Evolutionary conservation across 2,888 invertebrate genomes (phyloP).

Genomic region (Drosophila merina): DNA sequence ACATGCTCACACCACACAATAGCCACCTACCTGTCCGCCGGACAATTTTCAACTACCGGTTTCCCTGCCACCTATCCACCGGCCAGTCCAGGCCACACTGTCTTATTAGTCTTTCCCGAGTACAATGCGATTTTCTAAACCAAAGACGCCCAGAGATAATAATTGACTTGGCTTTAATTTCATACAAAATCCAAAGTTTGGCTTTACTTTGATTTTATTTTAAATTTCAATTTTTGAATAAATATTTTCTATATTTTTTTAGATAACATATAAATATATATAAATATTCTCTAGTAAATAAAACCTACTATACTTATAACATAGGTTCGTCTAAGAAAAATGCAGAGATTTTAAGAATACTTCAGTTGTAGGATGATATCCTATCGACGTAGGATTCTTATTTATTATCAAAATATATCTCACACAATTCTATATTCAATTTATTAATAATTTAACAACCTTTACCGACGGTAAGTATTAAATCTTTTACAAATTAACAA

Average conservation of each 20-base stretch:
- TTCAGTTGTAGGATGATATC: too few relatives aligned
- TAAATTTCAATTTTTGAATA: background rate
- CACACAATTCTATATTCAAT: background rate
- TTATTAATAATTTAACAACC: background rate
- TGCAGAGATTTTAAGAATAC: too few relatives aligned
- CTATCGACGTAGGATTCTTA: too few relatives aligned
- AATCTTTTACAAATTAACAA: too few relatives aligned
- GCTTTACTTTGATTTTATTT: background rate
- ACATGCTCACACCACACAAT: slow-evolving; percentile 12
- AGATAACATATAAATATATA: background rate
- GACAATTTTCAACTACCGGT: slow-evolving; percentile 9
- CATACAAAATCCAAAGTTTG: background rate
- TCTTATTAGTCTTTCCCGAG: background rate
- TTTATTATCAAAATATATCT: too few relatives aligned
- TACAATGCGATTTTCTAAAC: background rate
- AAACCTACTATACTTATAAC: background rate
- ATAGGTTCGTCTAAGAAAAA: too few relatives aligned
- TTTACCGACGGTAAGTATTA: background rate
- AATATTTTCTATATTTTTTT: background rate
- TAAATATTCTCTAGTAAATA: background rate
- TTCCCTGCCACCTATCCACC: slow-evolving; percentile 1
- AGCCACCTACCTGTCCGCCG: slow-evolving; percentile 17
- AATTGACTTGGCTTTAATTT: background rate
- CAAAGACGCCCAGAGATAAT: background rate
- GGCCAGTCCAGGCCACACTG: background rate